phyloP scores from a whole-genome alignment of 2,797 vertebrate species.

The Dryobates pubescens region DNA sequence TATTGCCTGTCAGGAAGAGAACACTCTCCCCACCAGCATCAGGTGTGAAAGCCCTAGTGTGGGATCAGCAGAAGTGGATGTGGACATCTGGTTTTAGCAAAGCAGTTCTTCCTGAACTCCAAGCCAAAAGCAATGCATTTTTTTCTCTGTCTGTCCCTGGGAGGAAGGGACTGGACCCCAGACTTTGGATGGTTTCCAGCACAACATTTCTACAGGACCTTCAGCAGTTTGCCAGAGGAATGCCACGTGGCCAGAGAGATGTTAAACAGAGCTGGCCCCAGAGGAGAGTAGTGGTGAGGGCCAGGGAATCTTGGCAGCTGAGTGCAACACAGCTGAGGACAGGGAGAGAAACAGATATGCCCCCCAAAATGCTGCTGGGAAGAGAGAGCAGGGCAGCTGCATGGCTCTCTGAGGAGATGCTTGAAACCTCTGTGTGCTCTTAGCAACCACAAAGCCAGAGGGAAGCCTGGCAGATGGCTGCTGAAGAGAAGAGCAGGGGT shows the following conservation, averaged over 20 bases:
- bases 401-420: rapidly evolving
- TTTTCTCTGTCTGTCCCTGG: neutral
- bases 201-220: neutral
- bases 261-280: neutral
- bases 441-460: neutral
- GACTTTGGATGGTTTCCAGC: neutral
- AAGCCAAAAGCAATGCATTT: neutral
- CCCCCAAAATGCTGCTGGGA: neutral
- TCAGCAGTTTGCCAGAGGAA: neutral
- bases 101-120: neutral
- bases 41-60: neutral
- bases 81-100: slow-evolving; percentile 13
- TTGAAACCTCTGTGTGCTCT: rapidly evolving
- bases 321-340: neutral
- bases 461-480: rapidly evolving
- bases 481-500: neutral
- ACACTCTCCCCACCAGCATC: neutral
- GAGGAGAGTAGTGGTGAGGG: neutral
- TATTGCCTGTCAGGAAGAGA: rapidly evolving
- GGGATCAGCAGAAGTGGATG: neutral
- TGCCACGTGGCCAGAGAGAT: neutral
- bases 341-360: neutral
- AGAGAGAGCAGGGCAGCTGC: neutral
- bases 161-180: neutral
- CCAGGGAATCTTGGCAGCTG: neutral